A percentile compares a stretch with the other conserved stretches of the same genome.
These are phyloP conservation scores for Zaprionus africanus DNA, from an alignment of 1,140 invertebrate genomes.

Conservation along the genomic window DNA sequence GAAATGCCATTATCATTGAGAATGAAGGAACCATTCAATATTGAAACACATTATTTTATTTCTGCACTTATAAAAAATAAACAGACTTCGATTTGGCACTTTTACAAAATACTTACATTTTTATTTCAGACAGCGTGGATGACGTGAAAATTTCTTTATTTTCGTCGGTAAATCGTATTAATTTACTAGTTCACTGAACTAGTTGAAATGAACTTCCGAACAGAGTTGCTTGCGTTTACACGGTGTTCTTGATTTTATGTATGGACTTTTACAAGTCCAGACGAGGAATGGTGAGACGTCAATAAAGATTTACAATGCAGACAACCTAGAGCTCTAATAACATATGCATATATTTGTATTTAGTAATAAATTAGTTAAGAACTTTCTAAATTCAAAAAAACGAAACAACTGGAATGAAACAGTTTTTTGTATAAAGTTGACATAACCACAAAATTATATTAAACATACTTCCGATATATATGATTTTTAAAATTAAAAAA, in stretches of 20 bases:
- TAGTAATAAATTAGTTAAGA: too few species aligned
- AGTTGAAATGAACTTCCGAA: slow-evolving; percentile 20
- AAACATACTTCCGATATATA: too few species aligned
- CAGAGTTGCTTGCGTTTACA: slow-evolving; percentile 6
- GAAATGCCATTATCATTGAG: not conserved
- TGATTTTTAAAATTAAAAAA: too few species aligned
- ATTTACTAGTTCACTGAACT: slow-evolving; percentile 34
- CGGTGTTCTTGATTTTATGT: not conserved
- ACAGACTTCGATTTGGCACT: slow-evolving; percentile 11
- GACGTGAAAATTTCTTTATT: slow-evolving; percentile 60
- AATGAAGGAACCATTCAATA: not conserved
- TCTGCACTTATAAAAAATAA: slow-evolving; percentile 7
- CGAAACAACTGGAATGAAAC: not conserved
- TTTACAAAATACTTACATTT: slow-evolving; percentile 47
- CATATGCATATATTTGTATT: too few species aligned
- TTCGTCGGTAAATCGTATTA: slow-evolving; percentile 38
- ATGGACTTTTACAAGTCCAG: not conserved
- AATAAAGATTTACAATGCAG: too few species aligned
- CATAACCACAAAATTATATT: too few species aligned
- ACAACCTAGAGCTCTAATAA: too few species aligned
- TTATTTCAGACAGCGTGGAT: slow-evolving; percentile 58
- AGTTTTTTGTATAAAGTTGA: not conserved
- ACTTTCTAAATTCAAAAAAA: not conserved
- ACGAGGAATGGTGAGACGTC: too few species aligned
- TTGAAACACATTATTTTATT: not conserved